Percentiles rank a stretch among this genome's conserved stretches.
Evolutionary conservation across 1,140 invertebrate genomes (phyloP).

Genomic region (Frieseomelitta varia): DNA sequence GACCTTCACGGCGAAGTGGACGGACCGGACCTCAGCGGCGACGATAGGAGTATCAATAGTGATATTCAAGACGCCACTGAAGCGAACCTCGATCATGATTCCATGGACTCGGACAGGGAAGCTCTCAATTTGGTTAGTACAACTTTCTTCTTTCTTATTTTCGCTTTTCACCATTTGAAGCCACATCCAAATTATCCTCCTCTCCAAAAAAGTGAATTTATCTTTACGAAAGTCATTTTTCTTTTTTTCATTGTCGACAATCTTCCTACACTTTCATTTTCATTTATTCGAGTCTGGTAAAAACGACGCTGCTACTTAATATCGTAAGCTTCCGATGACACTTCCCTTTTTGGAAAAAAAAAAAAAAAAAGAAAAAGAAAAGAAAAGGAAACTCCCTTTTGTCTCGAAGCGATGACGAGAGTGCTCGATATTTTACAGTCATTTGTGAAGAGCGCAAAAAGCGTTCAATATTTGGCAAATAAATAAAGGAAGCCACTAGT

Average conservation of each 20-base stretch:
- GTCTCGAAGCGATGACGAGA: background rate
- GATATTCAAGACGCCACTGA: constrained; percentile 80
- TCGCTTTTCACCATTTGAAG: too few species aligned
- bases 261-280: too few species aligned
- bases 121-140: constrained; percentile 83
- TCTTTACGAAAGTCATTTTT: too few species aligned
- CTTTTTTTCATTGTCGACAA: too few species aligned
- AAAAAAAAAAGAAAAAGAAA: too few species aligned
- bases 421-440: constrained; percentile 16
- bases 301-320: background rate
- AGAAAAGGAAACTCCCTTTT: background rate
- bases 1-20: constrained; percentile 82
- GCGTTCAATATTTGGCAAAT: constrained; percentile 72
- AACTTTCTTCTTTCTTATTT: background rate
- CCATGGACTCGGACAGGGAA: constrained; percentile 83
- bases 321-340: constrained; percentile 25
- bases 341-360: background rate
- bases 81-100: constrained; percentile 82
- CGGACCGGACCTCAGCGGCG: constrained; percentile 80
- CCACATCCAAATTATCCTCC: too few species aligned
- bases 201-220: too few species aligned
- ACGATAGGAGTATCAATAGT: constrained; percentile 82
- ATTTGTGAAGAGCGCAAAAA: constrained; percentile 44
- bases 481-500: constrained; percentile 67
- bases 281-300: too few species aligned